Base-by-base conservation (phyloP, 2,888 invertebrate genomes). In the Cheilosia scutellata region DNA sequence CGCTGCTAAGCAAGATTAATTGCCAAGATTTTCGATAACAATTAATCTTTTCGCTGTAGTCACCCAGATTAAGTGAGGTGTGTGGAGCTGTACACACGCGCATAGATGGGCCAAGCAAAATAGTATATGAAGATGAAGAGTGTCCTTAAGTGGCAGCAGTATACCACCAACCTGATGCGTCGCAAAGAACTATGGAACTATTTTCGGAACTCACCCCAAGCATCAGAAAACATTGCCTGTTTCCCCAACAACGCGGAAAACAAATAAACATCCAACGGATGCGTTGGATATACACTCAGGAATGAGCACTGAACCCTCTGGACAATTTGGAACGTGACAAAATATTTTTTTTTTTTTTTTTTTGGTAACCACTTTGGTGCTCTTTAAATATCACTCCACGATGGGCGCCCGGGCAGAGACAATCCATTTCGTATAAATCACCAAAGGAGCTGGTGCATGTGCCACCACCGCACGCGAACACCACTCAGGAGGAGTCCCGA, bases 351-450 rank as follows among this genome's bases (percentile, higher is more conserved):
- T 66, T 16, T n/a, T 37, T 25, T 25, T 16, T 70, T 31, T 20
- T 58, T 37, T 5, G 11, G n/a, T 16, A 66, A 80, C 29, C 63
- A 37, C 53, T 68, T 29, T 16, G 57, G 44, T 53, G 62, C 60
- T 47, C 66, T 82, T 72, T 33, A 82, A 86, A 86, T 86, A 63
- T 63, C 31, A 55, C 20, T 70, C 51, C 49, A 33, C 29, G 33
- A 33, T 55, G 60, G 58, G 51, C 70, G 51, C 51, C 65, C 58
- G 27, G 9, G 37, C 55, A 31, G 31, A 76, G 25, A 72, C 80
- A 86, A 80, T 82, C 65, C 86, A 86, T 77, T 82, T 86, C 76
- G 51, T 63, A 86, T 86, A 86, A 86, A 86, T 86, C 86, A 86
- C 82, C 66, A 16, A 5, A 11, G 44, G 31, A 76, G 86, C 86